Evolutionary conservation across 2,113 vertebrate genomes (phyloP).

Genomic region (Dipodomys merriami): DNA sequence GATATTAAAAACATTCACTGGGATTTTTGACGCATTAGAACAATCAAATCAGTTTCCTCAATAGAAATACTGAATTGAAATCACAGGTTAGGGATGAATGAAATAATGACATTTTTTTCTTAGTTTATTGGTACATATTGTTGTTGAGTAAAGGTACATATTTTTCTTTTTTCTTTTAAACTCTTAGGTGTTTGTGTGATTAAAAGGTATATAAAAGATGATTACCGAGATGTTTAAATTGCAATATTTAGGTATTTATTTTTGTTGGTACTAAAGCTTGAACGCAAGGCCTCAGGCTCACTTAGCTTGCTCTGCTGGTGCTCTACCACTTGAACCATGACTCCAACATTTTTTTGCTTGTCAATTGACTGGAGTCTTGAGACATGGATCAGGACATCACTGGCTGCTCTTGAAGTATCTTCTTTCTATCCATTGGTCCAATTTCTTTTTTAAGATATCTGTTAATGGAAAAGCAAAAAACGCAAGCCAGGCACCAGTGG

Average conservation of each 20-base stretch:
- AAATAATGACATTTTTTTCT: background rate
- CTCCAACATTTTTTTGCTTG: too few relatives aligned
- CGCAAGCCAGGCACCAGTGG: background rate
- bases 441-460: background rate
- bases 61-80: background rate
- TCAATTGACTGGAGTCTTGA: too few relatives aligned
- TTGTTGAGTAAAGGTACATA: background rate
- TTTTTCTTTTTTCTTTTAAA: background rate
- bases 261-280: too few relatives aligned
- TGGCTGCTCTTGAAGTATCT: background rate
- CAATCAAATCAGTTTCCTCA: background rate
- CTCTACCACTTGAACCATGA: too few relatives aligned
- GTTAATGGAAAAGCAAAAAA: background rate
- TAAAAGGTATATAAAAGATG: background rate
- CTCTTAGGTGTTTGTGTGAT: background rate
- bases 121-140: background rate
- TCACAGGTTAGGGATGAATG: background rate
- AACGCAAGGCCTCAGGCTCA: too few relatives aligned
- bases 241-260: background rate
- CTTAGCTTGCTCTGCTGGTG: too few relatives aligned
- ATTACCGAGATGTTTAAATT: background rate
- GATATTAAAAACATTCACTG: background rate
- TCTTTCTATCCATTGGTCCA: background rate
- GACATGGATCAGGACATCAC: accelerated
- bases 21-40: background rate